A percentile compares a stretch with the other conserved stretches of the same genome.
Evolutionary conservation across 2,113 vertebrate genomes (phyloP).

Genomic region (Onychostoma macrolepis): DNA sequence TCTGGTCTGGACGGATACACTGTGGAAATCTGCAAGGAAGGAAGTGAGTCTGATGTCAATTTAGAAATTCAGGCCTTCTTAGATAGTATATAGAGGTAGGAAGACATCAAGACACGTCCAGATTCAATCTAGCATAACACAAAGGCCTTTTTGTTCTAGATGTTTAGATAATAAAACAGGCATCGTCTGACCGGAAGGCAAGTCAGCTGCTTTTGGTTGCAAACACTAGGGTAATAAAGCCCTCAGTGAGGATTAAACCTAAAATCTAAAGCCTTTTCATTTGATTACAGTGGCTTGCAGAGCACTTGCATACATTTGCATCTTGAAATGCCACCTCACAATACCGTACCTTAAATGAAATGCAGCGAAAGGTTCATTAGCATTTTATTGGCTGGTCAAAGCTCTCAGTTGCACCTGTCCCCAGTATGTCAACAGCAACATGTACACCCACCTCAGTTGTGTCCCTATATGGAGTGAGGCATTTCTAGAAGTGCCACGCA

Average conservation of each 20-base stretch:
- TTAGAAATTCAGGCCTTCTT: background rate
- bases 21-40: constrained; percentile 87
- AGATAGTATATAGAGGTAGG: background rate
- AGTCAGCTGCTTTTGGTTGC: background rate
- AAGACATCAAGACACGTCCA: background rate
- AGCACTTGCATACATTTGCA: background rate
- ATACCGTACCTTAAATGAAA: constrained; percentile 50
- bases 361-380: constrained; percentile 47
- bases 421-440: constrained; percentile 66
- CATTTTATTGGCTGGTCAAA: constrained; percentile 63
- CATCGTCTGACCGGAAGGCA: background rate
- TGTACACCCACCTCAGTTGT: constrained; percentile 68
- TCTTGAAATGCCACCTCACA: constrained; percentile 28
- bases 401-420: constrained; percentile 72
- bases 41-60: constrained; percentile 80
- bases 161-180: background rate
- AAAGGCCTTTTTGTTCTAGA: background rate
- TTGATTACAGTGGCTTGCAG: background rate
- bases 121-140: background rate
- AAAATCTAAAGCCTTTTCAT: background rate
- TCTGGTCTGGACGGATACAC: constrained; percentile 84
- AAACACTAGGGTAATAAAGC: background rate
- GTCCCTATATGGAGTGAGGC: constrained; percentile 74
- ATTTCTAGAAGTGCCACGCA: constrained; percentile 50
- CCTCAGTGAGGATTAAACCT: background rate